A percentile compares a stretch with the other conserved stretches of the same genome.
phyloP scores from a whole-genome alignment of 2,888 invertebrate species.

The Linhomoeus sp. region DNA sequence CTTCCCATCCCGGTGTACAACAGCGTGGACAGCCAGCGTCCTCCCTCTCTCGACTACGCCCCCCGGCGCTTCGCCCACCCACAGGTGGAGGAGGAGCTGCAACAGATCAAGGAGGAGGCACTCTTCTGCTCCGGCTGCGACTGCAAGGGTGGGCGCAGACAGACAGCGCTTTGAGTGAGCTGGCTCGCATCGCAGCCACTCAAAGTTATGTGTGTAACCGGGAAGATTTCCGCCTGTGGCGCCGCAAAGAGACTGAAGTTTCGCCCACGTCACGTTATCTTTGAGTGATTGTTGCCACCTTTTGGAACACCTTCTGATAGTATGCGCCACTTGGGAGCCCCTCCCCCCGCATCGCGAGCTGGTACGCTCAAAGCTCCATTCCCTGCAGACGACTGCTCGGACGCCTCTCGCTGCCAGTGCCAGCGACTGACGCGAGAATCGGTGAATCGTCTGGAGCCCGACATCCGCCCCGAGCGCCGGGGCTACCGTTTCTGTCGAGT shows the following conservation, averaged over 20 bases:
- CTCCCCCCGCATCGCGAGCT: too few relatives aligned
- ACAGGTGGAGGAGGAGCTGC: too few relatives aligned
- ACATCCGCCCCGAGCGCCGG: constrained; percentile 5
- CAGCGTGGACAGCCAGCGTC: constrained; percentile 9
- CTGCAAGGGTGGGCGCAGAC: constrained; percentile 13
- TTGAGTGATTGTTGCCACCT: too few relatives aligned
- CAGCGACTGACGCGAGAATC: constrained; percentile 13
- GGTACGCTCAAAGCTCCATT: too few relatives aligned
- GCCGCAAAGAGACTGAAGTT: too few relatives aligned
- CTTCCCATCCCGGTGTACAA: constrained; percentile 18
- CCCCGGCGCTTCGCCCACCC: constrained; percentile 8
- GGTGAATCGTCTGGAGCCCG: constrained; percentile 9
- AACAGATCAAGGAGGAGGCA: neutral
- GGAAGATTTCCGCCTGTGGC: too few relatives aligned
- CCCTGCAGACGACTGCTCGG: constrained; percentile 19
- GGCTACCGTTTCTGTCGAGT: constrained; percentile 65
- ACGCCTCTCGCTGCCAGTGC: constrained; percentile 17
- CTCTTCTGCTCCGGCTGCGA: constrained; percentile 19
- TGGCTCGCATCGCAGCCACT: too few relatives aligned
- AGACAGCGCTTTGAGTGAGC: too few relatives aligned
- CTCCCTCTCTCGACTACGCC: constrained; percentile 8
- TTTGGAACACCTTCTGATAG: too few relatives aligned
- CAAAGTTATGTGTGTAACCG: too few relatives aligned
- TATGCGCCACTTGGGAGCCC: too few relatives aligned
- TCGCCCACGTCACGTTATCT: too few relatives aligned